A percentile compares a stretch with the other conserved stretches of the same genome.
These are phyloP conservation scores for Drosophila triauraria DNA, from an alignment of 1,140 invertebrate species.

Conservation along the genomic window DNA sequence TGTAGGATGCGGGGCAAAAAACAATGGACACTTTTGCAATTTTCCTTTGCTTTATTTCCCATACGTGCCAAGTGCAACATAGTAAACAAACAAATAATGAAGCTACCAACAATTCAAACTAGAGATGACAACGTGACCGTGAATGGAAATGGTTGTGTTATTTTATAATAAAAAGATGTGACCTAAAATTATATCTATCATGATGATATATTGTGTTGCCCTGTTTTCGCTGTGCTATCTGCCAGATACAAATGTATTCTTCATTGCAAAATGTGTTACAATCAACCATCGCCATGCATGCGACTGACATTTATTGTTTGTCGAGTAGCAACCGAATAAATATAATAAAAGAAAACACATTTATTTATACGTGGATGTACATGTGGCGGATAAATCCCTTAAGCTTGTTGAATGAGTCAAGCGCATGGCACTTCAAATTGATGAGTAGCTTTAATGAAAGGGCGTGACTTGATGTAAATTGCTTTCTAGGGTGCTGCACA, in stretches of 20 bases:
- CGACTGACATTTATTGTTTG: slow-evolving; percentile 68
- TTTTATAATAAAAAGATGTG: slow-evolving; percentile 19
- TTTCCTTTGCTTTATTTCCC: slow-evolving; percentile 59
- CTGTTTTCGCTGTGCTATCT: slow-evolving; percentile 63
- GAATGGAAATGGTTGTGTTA: slow-evolving; percentile 14
- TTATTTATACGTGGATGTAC: slow-evolving; percentile 32
- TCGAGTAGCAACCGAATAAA: slow-evolving; percentile 32
- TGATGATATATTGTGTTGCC: slow-evolving; percentile 56
- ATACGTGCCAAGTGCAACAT: slow-evolving; percentile 67
- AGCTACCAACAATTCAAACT: slow-evolving; percentile 25
- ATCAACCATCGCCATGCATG: slow-evolving; percentile 57
- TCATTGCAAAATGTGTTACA: slow-evolving; percentile 70
- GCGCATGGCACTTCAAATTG: slow-evolving; percentile 65
- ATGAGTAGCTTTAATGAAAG: slow-evolving; percentile 79
- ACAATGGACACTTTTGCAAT: slow-evolving; percentile 36
- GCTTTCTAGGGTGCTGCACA: slow-evolving; percentile 47
- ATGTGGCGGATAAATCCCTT: slow-evolving; percentile 70
- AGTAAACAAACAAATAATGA: slow-evolving; percentile 45
- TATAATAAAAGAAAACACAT: slow-evolving; percentile 29
- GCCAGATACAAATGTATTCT: slow-evolving; percentile 60
- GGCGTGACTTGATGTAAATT: slow-evolving; percentile 77
- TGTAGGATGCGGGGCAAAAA: slow-evolving; percentile 14
- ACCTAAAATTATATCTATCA: slow-evolving; percentile 14
- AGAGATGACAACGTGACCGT: slow-evolving; percentile 45
- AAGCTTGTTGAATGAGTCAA: slow-evolving; percentile 75